Conservation (phyloP, 37 sponge, comb jelly and placozoan species). For the Geodia barretti region DNA sequence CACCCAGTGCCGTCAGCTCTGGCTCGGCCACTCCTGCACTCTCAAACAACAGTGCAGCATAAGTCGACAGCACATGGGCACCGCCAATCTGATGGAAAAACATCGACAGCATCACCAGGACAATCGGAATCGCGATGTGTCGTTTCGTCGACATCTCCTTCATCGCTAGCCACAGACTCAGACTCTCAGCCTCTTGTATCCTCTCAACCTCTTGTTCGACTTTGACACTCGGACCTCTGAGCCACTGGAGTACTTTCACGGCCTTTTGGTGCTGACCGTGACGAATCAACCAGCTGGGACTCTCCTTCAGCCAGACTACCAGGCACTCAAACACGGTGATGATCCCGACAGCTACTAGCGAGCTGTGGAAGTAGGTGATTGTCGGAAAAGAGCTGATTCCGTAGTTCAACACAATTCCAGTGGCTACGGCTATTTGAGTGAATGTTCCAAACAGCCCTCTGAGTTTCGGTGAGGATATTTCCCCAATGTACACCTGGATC, state of each 20-base stretch:
- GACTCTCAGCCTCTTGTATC: constrained; percentile 24
- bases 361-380: constrained; percentile 27
- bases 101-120: constrained; percentile 29
- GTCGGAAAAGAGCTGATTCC: constrained; percentile 25
- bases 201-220: constrained; percentile 29
- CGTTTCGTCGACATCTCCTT: constrained; percentile 28
- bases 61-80: constrained; percentile 37
- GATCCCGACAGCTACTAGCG: constrained; percentile 28
- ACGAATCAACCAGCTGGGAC: constrained; percentile 62
- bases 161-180: background rate
- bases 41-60: constrained; percentile 33
- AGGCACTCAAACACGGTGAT: constrained; percentile 18
- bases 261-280: constrained; percentile 33
- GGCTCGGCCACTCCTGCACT: constrained; percentile 15
- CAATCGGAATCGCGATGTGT: constrained; percentile 5
- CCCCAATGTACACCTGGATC: constrained; percentile 49
- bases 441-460: constrained; percentile 54
- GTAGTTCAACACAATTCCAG: constrained; percentile 31
- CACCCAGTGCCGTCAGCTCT: background rate
- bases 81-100: constrained; percentile 62
- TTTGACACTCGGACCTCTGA: constrained; percentile 45
- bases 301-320: constrained; percentile 32
- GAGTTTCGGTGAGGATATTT: constrained; percentile 53
- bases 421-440: constrained; percentile 25
- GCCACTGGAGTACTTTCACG: constrained; percentile 20